Base-by-base conservation (phyloP, 2,888 invertebrate genomes). In the Lamellibrachia satsuma region DNA sequence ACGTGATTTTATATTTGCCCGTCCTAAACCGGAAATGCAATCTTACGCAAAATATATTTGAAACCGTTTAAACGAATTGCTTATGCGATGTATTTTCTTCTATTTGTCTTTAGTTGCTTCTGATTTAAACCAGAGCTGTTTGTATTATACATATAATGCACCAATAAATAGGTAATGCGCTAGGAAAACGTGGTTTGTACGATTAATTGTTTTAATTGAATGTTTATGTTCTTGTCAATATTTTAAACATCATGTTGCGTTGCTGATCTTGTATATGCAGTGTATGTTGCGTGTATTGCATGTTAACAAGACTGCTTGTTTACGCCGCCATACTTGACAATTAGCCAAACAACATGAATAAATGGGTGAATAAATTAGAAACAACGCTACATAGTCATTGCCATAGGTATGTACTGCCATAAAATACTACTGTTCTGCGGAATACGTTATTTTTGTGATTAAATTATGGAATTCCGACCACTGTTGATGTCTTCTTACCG, bases 291-390 rank as follows among this genome's bases (percentile, higher is more conserved):
- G 15, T 75, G 75, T 75, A 22, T 75, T 75, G 75, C 75, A 15
- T 11, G 75, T 75, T 75, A n/a, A 75, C 75, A 75, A 75, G 75
- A 75, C 15, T 75, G 75, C 22, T 75, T 75, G 75, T 75, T 75
- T 75, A 75, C 75, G 22, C 75, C 75, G 75, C 75, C 75, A 75
- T 75, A 75, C 75, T 75, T 75, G 75, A 75, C 75, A 6, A 75
- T 75, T 75, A 75, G 75, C 22, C 75, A 75, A 75, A 75, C 75
- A 75, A 75, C 75, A 75, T 75, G 75, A 75, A 75, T 75, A 75
- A 75, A 75, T 75, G 75, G n/a, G n/a, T 75, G 75, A 75, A 75
- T 75, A 75, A 75, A 75, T 75, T 75, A 75, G 75, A 75, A 22
- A 75, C n/a, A n/a, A 22, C 22, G 75, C 22, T 22, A 75, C 75